Conservation (phyloP, 2,888 invertebrate genomes). For the Drosophila greeni region DNA sequence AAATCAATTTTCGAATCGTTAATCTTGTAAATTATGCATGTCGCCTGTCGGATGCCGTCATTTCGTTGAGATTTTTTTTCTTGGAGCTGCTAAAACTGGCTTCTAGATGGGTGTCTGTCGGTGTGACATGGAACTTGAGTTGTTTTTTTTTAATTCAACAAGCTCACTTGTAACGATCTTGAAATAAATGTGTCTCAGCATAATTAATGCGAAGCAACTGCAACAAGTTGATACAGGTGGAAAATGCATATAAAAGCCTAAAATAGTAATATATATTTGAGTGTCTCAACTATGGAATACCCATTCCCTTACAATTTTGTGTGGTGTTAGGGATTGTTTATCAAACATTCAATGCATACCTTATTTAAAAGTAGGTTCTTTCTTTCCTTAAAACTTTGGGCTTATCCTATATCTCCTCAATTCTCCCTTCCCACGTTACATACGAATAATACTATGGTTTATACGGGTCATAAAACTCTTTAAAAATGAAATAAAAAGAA, state of each 20-base stretch:
- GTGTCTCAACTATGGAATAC: no score
- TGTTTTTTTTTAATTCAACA: slow-evolving; percentile 18
- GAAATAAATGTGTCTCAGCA: background rate
- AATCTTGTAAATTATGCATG: slow-evolving; percentile 75
- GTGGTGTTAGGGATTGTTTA: no score
- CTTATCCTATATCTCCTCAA: background rate
- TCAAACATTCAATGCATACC: background rate
- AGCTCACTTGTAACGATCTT: slow-evolving; percentile 15
- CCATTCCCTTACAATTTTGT: no score
- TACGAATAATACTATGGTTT: background rate
- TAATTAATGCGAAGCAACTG: slow-evolving; percentile 30
- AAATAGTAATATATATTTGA: background rate
- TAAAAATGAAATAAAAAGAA: no score
- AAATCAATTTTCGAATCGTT: slow-evolving; percentile 77
- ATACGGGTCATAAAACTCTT: background rate
- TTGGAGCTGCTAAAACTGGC: slow-evolving; percentile 14
- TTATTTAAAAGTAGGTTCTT: no score
- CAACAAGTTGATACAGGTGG: slow-evolving; percentile 4
- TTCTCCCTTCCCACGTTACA: background rate
- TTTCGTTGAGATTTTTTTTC: slow-evolving; percentile 31
- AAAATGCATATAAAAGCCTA: background rate
- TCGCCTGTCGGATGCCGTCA: slow-evolving; percentile 61
- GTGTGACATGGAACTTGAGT: slow-evolving; percentile 11
- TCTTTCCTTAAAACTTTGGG: background rate
- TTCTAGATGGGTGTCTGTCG: slow-evolving; percentile 13